These are phyloP conservation scores for Tragopan temminckii DNA, from an alignment of 2,797 vertebrate genomes.

Conservation along the genomic window DNA sequence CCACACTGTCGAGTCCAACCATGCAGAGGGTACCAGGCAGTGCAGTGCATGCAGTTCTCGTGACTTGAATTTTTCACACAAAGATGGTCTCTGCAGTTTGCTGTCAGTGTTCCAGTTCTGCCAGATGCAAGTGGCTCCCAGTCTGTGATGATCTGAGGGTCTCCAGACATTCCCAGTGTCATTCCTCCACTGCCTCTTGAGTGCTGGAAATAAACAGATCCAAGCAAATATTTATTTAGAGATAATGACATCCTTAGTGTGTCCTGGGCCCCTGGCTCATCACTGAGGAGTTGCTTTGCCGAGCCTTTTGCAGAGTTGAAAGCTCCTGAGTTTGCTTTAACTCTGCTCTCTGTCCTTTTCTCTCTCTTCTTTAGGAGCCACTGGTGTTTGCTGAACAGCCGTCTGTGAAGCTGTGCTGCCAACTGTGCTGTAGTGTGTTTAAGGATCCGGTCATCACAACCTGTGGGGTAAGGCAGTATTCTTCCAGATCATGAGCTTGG, in stretches of 20 bases:
- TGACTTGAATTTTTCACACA: not conserved
- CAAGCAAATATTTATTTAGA: not conserved
- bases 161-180: not conserved
- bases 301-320: not conserved
- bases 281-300: not conserved
- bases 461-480: slow-evolving; percentile 90
- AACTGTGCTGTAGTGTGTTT: slow-evolving; percentile 96
- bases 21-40: not conserved
- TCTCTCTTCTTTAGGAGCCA: slow-evolving; percentile 85
- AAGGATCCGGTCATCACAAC: slow-evolving; percentile 99
- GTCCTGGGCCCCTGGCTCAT: not conserved
- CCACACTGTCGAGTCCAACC: rapidly evolving
- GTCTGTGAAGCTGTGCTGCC: slow-evolving; percentile 97
- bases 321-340: not conserved
- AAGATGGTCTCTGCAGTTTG: not conserved
- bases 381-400: slow-evolving; percentile 98
- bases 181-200: not conserved
- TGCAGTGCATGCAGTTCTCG: not conserved
- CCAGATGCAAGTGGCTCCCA: not conserved
- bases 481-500: rapidly evolving
- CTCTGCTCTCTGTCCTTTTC: not conserved
- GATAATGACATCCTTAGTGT: rapidly evolving
- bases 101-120: not conserved
- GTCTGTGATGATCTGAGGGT: not conserved
- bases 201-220: not conserved